Evolutionary conservation across 2,888 invertebrate species (phyloP).

Genomic region (Arrhopalites spinosus): DNA sequence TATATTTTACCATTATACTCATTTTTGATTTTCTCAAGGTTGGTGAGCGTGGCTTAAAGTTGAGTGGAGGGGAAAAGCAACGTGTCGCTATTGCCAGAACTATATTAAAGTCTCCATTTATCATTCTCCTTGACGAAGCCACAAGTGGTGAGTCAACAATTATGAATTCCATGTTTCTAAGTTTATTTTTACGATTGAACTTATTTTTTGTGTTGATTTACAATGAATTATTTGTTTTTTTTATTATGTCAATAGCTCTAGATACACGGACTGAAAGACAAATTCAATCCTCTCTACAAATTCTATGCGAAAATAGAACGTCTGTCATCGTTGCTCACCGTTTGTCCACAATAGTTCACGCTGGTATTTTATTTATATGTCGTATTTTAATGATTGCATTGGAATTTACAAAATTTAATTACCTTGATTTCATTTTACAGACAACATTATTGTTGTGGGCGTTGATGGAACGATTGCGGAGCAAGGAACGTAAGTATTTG

Average conservation of each 20-base stretch:
- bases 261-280: conserved; percentile 94
- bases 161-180: too few relatives aligned
- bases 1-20: neutral
- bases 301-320: conserved; percentile 82
- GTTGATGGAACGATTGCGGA: conserved; percentile 87
- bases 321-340: conserved; percentile 94
- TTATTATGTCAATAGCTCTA: conserved; percentile 66
- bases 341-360: conserved; percentile 90
- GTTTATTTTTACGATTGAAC: too few relatives aligned
- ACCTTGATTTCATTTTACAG: too few relatives aligned
- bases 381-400: too few relatives aligned
- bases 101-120: conserved; percentile 85
- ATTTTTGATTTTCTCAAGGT: conserved; percentile 65
- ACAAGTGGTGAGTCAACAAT: conserved; percentile 67
- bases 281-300: conserved; percentile 77
- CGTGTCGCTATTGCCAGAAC: conserved; percentile 96
- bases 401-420: too few relatives aligned
- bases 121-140: conserved; percentile 92
- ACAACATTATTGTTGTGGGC: conserved; percentile 91
- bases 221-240: too few relatives aligned
- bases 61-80: conserved; percentile 98
- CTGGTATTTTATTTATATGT: too few relatives aligned
- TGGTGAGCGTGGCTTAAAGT: conserved; percentile 90
- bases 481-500: conserved; percentile 73
- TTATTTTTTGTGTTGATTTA: too few relatives aligned